phyloP scores from a whole-genome alignment of 2,888 invertebrate species.

The Ophraella communa region DNA sequence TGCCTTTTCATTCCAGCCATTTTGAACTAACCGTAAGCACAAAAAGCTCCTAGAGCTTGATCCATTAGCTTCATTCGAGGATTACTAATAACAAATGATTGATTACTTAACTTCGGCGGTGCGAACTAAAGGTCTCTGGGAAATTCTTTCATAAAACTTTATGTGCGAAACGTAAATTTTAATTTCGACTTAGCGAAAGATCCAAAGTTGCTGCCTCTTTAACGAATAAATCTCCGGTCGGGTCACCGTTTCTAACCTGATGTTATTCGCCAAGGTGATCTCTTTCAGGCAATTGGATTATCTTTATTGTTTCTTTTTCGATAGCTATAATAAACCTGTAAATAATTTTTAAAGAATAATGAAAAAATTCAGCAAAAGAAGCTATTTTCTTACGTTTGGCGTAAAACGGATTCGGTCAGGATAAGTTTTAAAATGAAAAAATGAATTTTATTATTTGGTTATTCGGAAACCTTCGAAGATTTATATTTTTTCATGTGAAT shows the following conservation, averaged over 20 bases:
- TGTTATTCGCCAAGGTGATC: constrained; percentile 14
- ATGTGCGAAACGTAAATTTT: constrained; percentile 22
- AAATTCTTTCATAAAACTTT: constrained; percentile 35
- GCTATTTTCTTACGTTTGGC: too few relatives aligned
- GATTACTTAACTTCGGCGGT: constrained; percentile 41
- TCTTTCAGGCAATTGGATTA: constrained; percentile 20
- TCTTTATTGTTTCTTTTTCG: constrained; percentile 17
- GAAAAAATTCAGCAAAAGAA: neutral
- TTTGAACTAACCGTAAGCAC: constrained; percentile 32
- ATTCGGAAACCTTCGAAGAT: too few relatives aligned
- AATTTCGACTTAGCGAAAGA: constrained; percentile 16
- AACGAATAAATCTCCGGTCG: constrained; percentile 11
- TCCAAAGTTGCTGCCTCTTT: constrained; percentile 21
- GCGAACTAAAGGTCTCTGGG: constrained; percentile 39
- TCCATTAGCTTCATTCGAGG: constrained; percentile 47
- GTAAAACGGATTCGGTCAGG: too few relatives aligned
- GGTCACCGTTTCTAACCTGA: neutral
- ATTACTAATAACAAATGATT: constrained; percentile 48
- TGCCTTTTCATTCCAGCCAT: constrained; percentile 35
- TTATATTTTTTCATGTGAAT: too few relatives aligned
- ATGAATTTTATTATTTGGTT: too few relatives aligned
- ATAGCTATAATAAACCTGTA: constrained; percentile 2
- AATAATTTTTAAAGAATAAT: neutral
- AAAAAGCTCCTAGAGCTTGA: constrained; percentile 43
- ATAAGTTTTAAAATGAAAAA: too few relatives aligned